phyloP scores from a whole-genome alignment of 2,888 invertebrate species.

The Dione vanillae region DNA sequence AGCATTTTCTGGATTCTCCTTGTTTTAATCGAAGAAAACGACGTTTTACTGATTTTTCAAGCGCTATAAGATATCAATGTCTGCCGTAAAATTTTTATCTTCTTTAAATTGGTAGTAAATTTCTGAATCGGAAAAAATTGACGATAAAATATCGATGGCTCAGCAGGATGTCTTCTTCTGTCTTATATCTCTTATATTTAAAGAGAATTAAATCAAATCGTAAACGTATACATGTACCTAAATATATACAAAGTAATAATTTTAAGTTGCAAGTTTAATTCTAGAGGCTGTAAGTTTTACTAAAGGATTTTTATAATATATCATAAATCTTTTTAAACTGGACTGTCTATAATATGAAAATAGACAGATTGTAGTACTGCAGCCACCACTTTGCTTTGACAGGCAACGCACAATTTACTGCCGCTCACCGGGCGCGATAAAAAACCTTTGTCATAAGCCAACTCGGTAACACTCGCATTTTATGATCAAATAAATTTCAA shows the following conservation, averaged over 20 bases:
- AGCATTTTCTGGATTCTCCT: conserved; percentile 1
- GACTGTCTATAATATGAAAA: conserved; percentile 32
- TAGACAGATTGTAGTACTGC: conserved; percentile 38
- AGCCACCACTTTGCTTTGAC: conserved; percentile 63
- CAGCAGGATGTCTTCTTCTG: conserved; percentile 39
- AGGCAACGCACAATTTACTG: conserved; percentile 80
- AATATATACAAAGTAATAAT: not conserved
- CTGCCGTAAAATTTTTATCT: conserved; percentile 52
- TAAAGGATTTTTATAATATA: not conserved
- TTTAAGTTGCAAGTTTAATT: not conserved
- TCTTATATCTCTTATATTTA: not conserved
- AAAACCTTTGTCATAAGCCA: conserved; percentile 78
- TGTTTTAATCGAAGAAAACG: conserved; percentile 19
- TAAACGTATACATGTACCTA: not conserved
- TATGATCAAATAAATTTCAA: conserved; percentile 83
- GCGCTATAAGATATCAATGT: conserved; percentile 29
- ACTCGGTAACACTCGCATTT: conserved; percentile 74
- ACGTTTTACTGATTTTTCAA: conserved; percentile 23
- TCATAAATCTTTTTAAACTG: not conserved
- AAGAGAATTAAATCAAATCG: conserved; percentile 1
- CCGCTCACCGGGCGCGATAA: conserved; percentile 74
- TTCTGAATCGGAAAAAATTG: conserved; percentile 54
- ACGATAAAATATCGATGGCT: conserved; percentile 50
- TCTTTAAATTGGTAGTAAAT: conserved; percentile 59
- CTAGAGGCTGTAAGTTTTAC: not conserved